Evolutionary conservation across 2,113 vertebrate species (phyloP).

Genomic region (Microtus richardsoni): DNA sequence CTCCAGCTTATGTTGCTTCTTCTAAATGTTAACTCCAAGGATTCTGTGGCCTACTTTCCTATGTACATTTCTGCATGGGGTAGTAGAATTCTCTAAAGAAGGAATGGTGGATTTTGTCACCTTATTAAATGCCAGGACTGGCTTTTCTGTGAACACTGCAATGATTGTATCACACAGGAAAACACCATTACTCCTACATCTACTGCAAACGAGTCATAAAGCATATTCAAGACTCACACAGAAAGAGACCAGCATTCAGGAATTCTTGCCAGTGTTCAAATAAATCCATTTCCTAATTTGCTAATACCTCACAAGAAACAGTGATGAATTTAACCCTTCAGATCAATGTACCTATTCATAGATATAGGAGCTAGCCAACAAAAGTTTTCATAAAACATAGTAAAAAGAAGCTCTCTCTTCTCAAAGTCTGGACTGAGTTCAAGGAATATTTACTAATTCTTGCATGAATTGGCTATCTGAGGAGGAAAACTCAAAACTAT

Average conservation of each 20-base stretch:
- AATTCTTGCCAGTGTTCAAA: background rate
- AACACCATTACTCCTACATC: conserved; percentile 14
- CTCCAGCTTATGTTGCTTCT: background rate
- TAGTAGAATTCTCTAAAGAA: background rate
- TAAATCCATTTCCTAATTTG: background rate
- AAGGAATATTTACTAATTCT: background rate
- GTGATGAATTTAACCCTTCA: conserved; percentile 13
- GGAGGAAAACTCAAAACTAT: background rate
- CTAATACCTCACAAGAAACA: background rate
- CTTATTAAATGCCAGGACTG: background rate
- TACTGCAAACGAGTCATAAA: conserved; percentile 24
- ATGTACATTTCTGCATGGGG: conserved; percentile 6
- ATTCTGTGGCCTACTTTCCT: background rate
- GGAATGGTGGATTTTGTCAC: background rate
- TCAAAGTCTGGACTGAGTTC: background rate
- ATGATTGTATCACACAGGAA: background rate
- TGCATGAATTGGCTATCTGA: background rate
- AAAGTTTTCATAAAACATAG: background rate
- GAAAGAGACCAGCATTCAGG: conserved; percentile 2
- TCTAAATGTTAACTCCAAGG: background rate
- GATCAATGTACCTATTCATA: background rate
- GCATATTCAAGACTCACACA: background rate
- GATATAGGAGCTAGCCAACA: background rate
- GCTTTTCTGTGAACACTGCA: conserved; percentile 53
- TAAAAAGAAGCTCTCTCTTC: background rate